These are phyloP conservation scores for Crotalus adamanteus DNA, from an alignment of 2,797 vertebrate genomes.

Conservation along the genomic window DNA sequence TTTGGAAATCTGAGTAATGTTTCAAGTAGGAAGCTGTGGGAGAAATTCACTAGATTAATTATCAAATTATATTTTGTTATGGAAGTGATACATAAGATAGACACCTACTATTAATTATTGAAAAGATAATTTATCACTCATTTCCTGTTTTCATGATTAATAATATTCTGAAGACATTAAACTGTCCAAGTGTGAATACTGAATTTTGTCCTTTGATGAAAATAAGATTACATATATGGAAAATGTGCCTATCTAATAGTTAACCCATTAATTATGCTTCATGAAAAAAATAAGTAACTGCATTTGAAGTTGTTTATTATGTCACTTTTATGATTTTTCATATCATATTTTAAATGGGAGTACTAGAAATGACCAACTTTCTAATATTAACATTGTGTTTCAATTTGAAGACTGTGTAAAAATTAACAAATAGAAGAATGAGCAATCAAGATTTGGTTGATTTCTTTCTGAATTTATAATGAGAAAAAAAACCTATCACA, in stretches of 20 bases:
- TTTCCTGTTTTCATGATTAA: slow-evolving; percentile 48
- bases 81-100: slow-evolving; percentile 58
- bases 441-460: slow-evolving; percentile 39
- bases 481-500: slow-evolving; percentile 29
- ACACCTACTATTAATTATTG: slow-evolving; percentile 53
- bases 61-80: slow-evolving; percentile 66
- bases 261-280: slow-evolving; percentile 54
- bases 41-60: slow-evolving; percentile 66
- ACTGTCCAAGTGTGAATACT: slow-evolving; percentile 36
- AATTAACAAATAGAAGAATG: slow-evolving; percentile 16
- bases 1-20: slow-evolving; percentile 71
- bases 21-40: slow-evolving; percentile 72
- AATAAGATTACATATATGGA: slow-evolving; percentile 23
- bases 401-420: slow-evolving; percentile 26
- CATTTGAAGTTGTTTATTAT: slow-evolving; percentile 46
- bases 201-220: slow-evolving; percentile 9
- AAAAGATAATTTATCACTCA: slow-evolving; percentile 60
- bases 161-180: slow-evolving; percentile 46
- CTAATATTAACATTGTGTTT: slow-evolving; percentile 39
- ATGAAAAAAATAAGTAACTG: slow-evolving; percentile 44
- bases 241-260: slow-evolving; percentile 42
- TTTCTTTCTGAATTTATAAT: slow-evolving; percentile 38
- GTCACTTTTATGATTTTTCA: slow-evolving; percentile 45
- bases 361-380: slow-evolving; percentile 47
- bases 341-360: slow-evolving; percentile 44